Percentiles rank a stretch among this genome's conserved stretches.
These are phyloP conservation scores for Aleiodes sp. DNA, from an alignment of 1,140 invertebrate genomes.

Conservation along the genomic window DNA sequence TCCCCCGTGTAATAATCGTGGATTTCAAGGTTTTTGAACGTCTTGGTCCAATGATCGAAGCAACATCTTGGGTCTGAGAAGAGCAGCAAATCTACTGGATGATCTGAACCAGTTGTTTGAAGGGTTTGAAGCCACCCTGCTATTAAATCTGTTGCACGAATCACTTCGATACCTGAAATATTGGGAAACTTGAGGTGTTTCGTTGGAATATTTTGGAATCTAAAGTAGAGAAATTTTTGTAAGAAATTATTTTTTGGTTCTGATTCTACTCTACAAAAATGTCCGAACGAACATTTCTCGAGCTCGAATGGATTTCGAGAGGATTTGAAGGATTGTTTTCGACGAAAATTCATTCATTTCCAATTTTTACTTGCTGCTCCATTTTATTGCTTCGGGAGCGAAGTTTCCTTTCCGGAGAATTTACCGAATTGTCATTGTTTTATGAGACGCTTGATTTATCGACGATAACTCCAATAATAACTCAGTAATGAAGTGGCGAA, in stretches of 20 bases:
- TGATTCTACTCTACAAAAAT: neutral
- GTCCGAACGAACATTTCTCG: too few relatives aligned
- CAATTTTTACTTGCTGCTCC: too few relatives aligned
- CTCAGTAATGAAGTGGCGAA: too few relatives aligned
- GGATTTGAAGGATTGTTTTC: too few relatives aligned
- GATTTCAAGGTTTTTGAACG: constrained; percentile 46
- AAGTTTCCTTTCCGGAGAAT: too few relatives aligned
- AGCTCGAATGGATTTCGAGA: too few relatives aligned
- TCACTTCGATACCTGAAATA: constrained; percentile 47
- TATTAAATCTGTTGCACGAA: constrained; percentile 47
- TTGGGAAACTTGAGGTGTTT: too few relatives aligned
- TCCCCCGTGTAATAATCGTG: constrained; percentile 54
- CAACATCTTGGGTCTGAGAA: constrained; percentile 49
- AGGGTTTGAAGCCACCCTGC: constrained; percentile 55
- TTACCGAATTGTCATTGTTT: too few relatives aligned
- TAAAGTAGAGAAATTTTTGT: neutral
- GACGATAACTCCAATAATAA: too few relatives aligned
- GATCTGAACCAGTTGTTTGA: constrained; percentile 38
- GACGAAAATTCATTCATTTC: too few relatives aligned
- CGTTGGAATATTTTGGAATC: constrained; percentile 15
- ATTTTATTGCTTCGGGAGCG: too few relatives aligned
- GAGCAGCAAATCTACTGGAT: constrained; percentile 45
- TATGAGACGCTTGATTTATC: too few relatives aligned
- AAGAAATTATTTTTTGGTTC: neutral
- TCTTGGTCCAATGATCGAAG: constrained; percentile 39